Conservation (phyloP, 92 coral and sea anemone species). For the Porites evermanni region DNA sequence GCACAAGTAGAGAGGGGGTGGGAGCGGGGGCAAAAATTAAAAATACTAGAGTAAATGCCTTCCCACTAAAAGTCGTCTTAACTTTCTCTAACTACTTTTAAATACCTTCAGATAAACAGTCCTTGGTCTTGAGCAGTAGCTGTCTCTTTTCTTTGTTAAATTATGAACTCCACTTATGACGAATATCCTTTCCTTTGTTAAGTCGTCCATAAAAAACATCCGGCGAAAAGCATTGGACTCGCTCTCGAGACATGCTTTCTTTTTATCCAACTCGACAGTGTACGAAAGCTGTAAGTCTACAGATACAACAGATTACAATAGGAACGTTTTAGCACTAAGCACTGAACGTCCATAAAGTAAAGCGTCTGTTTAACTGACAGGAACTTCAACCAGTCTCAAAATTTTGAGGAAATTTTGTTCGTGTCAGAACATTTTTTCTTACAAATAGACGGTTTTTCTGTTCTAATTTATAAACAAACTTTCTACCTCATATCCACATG, state of each 20-base stretch:
- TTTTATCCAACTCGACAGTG: conserved; percentile 20
- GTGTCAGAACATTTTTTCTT: not conserved
- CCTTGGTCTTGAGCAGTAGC: conserved; percentile 46
- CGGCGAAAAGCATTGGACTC: conserved; percentile 63
- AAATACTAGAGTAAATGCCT: too few species aligned
- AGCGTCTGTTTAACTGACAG: too few species aligned
- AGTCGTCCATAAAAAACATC: conserved; percentile 67
- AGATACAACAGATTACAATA: not conserved
- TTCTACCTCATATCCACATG: too few species aligned
- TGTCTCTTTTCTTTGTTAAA: conserved; percentile 36
- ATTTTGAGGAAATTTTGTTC: not conserved
- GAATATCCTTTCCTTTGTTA: conserved; percentile 33
- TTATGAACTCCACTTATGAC: conserved; percentile 31
- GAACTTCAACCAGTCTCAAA: too few species aligned
- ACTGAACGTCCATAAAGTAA: not conserved
- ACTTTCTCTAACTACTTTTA: not conserved
- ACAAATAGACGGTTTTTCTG: not conserved
- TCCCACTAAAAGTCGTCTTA: too few species aligned
- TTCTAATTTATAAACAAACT: too few species aligned
- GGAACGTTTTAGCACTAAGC: not conserved
- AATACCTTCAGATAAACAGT: conserved; percentile 73
- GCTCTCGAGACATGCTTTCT: not conserved
- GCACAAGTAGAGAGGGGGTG: too few species aligned
- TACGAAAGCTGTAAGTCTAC: conserved; percentile 20
- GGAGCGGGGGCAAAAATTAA: too few species aligned